Evolutionary conservation across 2,797 vertebrate species (phyloP), one percentile per base, ranked within the genome.

Genomic region (Periophthalmus magnuspinnatus): DNA sequence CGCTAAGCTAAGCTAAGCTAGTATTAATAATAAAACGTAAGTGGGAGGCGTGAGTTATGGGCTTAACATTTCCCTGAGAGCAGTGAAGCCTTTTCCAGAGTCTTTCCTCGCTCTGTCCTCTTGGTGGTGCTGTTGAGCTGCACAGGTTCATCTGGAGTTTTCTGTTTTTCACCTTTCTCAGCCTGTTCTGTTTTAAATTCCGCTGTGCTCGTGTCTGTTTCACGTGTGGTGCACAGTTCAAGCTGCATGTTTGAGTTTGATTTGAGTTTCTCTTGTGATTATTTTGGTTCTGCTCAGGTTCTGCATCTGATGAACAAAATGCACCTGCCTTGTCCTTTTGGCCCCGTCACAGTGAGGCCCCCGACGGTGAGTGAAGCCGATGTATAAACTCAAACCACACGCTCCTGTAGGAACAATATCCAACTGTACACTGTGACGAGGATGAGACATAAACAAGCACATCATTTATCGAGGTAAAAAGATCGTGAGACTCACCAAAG

Each of bases 261-360:
- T 80, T 38, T 66, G 17, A 71, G 32, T 48, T 59, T 10, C 48
- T 28, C 11, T 55, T 19, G 19, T n/a, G 38, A 56, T 74, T 58
- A 56, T 72, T 68, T 21, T 16, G 45, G 10, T 65, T 63, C 82
- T 75, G 76, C 89, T 70, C 90, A 99, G 97, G 98, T 99, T 59
- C 95, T 99, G 78, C 97, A 99, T 90, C 93, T 99, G 78, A 99
- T 99, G 97, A 99, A 99, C 92, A 99, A 98, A 91, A 97, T 99
- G 97, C 99, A 99, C 90, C 90, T 99, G 69, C 98, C 96, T 0
- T 94, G 95, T 84, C 98, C 97, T 17, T 99, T 99, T 86, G 96
- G 97, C 77, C 96, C 93, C 7, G 72, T 98, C 82, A 97, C 96
- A 21, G 86, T 94, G 55, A 93, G 94, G 36, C 96, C 97, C 70